Conservation (phyloP, 2,113 vertebrate genomes). For the Halichoeres trimaculatus region DNA sequence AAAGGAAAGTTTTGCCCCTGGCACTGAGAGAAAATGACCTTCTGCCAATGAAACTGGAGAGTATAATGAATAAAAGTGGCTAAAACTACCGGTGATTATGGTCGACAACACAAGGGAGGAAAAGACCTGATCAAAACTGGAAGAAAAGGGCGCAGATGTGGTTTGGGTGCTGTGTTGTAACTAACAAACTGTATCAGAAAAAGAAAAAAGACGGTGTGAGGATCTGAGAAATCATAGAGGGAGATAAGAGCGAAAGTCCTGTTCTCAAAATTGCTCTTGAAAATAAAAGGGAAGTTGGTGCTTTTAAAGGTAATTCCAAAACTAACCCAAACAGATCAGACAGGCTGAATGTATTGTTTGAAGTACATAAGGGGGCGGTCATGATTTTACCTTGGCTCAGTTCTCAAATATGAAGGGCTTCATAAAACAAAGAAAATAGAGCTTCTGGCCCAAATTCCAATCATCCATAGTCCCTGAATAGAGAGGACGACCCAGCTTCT, state of each 20-base stretch:
- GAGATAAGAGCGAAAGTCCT: neutral
- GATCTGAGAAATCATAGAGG: neutral
- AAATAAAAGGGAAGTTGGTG: neutral
- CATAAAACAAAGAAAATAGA: neutral
- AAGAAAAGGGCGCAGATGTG: no score
- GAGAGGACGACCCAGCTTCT: neutral
- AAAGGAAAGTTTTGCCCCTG: no score
- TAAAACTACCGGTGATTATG: no score
- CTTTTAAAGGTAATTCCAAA: neutral
- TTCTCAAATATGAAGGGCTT: conserved; percentile 26
- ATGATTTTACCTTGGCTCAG: neutral
- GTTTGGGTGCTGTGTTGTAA: no score
- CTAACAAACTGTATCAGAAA: no score
- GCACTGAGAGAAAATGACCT: no score
- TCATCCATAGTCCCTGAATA: conserved; percentile 12
- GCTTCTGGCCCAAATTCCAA: neutral
- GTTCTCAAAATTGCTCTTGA: neutral
- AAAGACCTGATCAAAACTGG: no score
- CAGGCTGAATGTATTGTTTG: neutral
- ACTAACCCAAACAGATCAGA: neutral
- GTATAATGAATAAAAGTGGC: no score
- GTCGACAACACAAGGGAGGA: no score
- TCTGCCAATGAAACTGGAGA: no score
- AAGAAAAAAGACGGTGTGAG: no score
- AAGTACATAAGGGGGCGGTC: neutral